Evolutionary conservation across 1,140 invertebrate genomes (phyloP), one percentile per base, ranked within the genome.

Genomic region (Grapholita molesta): DNA sequence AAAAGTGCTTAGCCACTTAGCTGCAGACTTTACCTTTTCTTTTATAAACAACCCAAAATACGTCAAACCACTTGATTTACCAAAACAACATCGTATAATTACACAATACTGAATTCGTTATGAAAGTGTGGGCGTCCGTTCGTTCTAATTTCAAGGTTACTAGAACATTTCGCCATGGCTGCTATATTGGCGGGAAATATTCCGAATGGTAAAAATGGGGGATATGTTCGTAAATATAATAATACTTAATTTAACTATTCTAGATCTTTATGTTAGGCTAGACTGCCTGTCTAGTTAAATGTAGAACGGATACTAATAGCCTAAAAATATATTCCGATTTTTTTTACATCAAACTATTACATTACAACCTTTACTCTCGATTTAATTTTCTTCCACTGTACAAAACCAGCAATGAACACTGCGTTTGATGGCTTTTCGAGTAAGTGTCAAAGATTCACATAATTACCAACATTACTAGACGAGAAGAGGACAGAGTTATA

Each of bases 401-500:
- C 15, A 15, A 61, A 57, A 28, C n/a, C 28, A 18, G 28, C 55
- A 61, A 61, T 61, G 55, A 25, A 61, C 25, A 3, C 12, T 30
- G 25, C 55, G 25, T 15, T 28, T 61, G 12, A 15, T 61, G 12
- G 4, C 23, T 57, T 57, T 28, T 57, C 52, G 0, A 24, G 12
- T 57, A 23, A 57, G 4, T 57, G 24, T 21, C 15, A 32, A 15
- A 30, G 5, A 24, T 53, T 21, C 9, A 9, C 52, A 24, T 24
- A 6, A 32, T 30, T 28, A 32, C 55, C 55, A 30, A 61, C 55
- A 61, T 61, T 15, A 61, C 4, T 12, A 9, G 30, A 66, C 61
- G 35, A 67, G 75, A 89, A 53, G 74, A 73, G 76, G 84, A 88
- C 64, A 68, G 32, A 70, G 55, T 24, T 33, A 81, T 77, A 30